phyloP scores from a whole-genome alignment of 2,113 vertebrate species.

The Sialia sialis region DNA sequence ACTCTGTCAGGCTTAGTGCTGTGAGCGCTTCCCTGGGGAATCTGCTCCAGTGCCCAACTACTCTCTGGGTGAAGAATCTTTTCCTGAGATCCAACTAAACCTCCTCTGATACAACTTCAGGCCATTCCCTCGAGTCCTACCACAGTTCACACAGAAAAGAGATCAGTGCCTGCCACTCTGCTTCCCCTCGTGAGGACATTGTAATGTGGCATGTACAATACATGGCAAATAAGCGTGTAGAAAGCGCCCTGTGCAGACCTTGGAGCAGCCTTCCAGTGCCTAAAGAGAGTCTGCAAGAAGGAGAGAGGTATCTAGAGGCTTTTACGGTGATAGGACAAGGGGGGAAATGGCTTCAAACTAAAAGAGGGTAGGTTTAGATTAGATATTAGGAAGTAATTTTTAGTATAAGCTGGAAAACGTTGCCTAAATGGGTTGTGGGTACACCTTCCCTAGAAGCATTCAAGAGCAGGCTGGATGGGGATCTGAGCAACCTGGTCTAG shows the following conservation, averaged over 20 bases:
- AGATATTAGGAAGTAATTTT: background rate
- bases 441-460: background rate
- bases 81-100: background rate
- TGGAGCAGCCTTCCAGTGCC: background rate
- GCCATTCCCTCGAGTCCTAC: background rate
- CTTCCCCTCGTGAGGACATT: background rate
- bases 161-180: background rate
- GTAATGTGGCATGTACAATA: background rate
- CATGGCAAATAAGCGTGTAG: fast-evolving
- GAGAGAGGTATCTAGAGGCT: no score
- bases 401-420: background rate
- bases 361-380: background rate
- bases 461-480: background rate
- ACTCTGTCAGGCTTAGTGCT: background rate
- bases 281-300: background rate
- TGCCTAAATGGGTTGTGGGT: background rate
- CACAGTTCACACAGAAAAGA: no score
- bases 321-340: background rate
- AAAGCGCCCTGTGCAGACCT: background rate
- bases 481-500: background rate
- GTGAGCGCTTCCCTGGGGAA: background rate
- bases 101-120: background rate
- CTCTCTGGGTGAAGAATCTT: background rate
- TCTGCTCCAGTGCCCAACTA: background rate
- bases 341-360: background rate